These are phyloP conservation scores for Ophiodon elongatus DNA, from an alignment of 2,113 vertebrate genomes.

Conservation along the genomic window DNA sequence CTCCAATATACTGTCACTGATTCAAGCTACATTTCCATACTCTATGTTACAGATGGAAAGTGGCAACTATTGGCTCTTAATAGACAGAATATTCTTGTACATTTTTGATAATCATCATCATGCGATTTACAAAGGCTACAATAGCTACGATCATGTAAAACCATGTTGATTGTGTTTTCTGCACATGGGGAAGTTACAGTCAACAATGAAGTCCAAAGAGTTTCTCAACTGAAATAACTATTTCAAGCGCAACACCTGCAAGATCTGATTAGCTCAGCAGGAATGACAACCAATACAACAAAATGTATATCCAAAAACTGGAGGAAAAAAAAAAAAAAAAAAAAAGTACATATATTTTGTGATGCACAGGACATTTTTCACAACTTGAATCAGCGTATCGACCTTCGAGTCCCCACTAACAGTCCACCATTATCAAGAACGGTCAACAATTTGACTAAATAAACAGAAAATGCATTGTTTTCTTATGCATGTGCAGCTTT, in stretches of 20 bases:
- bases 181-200: background rate
- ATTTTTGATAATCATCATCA: background rate
- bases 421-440: background rate
- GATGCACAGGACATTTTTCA: background rate
- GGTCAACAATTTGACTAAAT: background rate
- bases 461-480: background rate
- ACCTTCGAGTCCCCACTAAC: background rate
- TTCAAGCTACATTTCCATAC: background rate
- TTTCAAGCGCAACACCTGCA: background rate
- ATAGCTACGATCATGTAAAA: conserved; percentile 3
- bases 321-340: too few relatives aligned
- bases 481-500: conserved; percentile 1
- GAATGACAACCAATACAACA: background rate
- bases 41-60: background rate
- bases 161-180: background rate
- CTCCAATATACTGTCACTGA: background rate
- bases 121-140: conserved; percentile 17
- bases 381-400: too few relatives aligned
- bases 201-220: background rate
- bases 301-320: background rate
- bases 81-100: background rate
- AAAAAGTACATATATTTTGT: background rate
- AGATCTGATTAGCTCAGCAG: background rate
- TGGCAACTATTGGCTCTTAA: background rate
- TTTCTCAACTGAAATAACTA: background rate